These are phyloP conservation scores for Eurystomus glaucurus DNA, from an alignment of 2,797 vertebrate species.

Conservation along the genomic window DNA sequence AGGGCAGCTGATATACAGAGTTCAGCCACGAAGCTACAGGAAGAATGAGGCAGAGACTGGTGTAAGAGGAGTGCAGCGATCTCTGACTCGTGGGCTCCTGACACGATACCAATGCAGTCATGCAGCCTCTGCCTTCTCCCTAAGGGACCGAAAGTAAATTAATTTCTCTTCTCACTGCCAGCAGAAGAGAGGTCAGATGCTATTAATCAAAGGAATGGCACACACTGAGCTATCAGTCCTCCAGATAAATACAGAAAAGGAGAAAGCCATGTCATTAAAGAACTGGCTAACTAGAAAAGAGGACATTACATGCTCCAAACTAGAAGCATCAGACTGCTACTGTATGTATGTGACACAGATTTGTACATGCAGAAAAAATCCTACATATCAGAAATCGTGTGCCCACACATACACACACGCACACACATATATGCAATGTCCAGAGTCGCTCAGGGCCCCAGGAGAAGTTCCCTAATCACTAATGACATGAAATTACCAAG, in stretches of 20 bases:
- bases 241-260: not conserved
- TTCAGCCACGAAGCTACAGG: not conserved
- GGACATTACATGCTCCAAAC: not conserved
- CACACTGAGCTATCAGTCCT: not conserved
- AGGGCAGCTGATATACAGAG: not conserved
- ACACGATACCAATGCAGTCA: not conserved
- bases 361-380: not conserved
- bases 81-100: not conserved
- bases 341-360: rapidly evolving
- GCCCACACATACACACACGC: rapidly evolving
- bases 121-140: not conserved
- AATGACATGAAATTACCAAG: not conserved
- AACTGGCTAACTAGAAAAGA: not conserved
- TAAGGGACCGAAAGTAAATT: not conserved
- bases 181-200: not conserved
- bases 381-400: not conserved
- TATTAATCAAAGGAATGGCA: not conserved
- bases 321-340: not conserved
- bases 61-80: not conserved
- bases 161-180: not conserved
- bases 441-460: not conserved
- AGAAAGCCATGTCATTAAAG: not conserved
- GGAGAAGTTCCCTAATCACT: not conserved
- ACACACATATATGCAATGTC: not conserved
- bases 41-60: not conserved